A percentile compares a stretch with the other conserved stretches of the same genome.
Conservation (phyloP, 1,140 invertebrate genomes). For the Tyrophagus putrescentiae region DNA sequence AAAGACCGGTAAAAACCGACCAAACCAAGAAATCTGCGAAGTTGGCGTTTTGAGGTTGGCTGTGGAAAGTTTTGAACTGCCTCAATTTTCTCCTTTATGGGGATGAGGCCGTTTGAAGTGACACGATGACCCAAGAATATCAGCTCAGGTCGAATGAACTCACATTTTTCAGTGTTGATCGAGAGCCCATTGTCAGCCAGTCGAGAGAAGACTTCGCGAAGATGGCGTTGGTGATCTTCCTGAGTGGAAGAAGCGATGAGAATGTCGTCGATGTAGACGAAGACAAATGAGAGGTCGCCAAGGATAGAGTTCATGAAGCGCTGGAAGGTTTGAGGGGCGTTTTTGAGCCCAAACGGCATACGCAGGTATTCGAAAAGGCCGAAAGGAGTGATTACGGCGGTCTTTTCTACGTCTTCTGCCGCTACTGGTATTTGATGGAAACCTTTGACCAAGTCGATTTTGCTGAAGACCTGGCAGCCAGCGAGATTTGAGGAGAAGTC, state of each 20-base stretch:
- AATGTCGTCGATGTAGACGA: slow-evolving; percentile 30
- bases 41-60: neutral
- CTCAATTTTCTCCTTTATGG: neutral
- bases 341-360: slow-evolving; percentile 27
- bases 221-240: slow-evolving; percentile 24
- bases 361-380: slow-evolving; percentile 24
- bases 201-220: slow-evolving; percentile 26
- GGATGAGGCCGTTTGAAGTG: slow-evolving; percentile 21
- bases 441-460: neutral
- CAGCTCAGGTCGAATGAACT: slow-evolving; percentile 17
- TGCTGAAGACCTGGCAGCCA: neutral
- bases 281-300: slow-evolving; percentile 9
- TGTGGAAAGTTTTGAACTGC: neutral
- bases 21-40: neutral
- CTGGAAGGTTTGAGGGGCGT: slow-evolving; percentile 27
- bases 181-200: slow-evolving; percentile 23
- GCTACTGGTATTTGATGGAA: slow-evolving; percentile 15
- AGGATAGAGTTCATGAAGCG: slow-evolving; percentile 26
- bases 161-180: slow-evolving; percentile 28
- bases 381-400: neutral
- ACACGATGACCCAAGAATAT: slow-evolving; percentile 26
- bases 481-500: slow-evolving; percentile 33
- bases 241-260: slow-evolving; percentile 25
- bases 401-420: slow-evolving; percentile 8
- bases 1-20: neutral